These are phyloP conservation scores for Unio delphinus DNA, from an alignment of 2,888 invertebrate genomes.

Conservation along the genomic window DNA sequence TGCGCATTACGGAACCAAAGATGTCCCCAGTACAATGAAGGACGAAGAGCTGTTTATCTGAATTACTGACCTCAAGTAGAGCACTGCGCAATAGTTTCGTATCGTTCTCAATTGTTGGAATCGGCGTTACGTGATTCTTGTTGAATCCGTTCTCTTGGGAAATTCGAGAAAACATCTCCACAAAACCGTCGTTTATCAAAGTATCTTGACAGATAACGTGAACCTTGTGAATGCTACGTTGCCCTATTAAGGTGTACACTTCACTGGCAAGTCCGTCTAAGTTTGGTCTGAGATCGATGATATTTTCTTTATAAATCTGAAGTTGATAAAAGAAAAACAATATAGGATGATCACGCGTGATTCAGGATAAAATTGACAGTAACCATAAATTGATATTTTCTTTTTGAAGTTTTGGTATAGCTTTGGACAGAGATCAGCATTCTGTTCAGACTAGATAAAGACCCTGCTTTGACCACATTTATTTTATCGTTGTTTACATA, in stretches of 20 bases:
- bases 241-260: slow-evolving; percentile 38
- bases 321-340: not conserved
- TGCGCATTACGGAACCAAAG: slow-evolving; percentile 36
- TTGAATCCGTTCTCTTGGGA: slow-evolving; percentile 7
- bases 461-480: too few species aligned
- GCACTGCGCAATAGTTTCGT: slow-evolving; percentile 12
- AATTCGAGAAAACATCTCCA: slow-evolving; percentile 28
- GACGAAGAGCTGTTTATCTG: slow-evolving; percentile 29
- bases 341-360: too few species aligned
- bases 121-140: slow-evolving; percentile 7
- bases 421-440: too few species aligned
- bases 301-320: slow-evolving; percentile 23
- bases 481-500: too few species aligned
- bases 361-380: too few species aligned
- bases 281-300: slow-evolving; percentile 18
- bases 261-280: slow-evolving; percentile 31
- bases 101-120: slow-evolving; percentile 13
- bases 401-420: too few species aligned
- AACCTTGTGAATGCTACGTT: slow-evolving; percentile 37
- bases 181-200: slow-evolving; percentile 43
- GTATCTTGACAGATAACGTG: slow-evolving; percentile 41
- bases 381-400: too few species aligned
- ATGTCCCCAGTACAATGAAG: slow-evolving; percentile 21
- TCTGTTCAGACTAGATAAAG: too few species aligned
- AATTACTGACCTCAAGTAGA: slow-evolving; percentile 27